Base-by-base conservation (phyloP, 2,113 vertebrate species). In the Arothron firmamentum region DNA sequence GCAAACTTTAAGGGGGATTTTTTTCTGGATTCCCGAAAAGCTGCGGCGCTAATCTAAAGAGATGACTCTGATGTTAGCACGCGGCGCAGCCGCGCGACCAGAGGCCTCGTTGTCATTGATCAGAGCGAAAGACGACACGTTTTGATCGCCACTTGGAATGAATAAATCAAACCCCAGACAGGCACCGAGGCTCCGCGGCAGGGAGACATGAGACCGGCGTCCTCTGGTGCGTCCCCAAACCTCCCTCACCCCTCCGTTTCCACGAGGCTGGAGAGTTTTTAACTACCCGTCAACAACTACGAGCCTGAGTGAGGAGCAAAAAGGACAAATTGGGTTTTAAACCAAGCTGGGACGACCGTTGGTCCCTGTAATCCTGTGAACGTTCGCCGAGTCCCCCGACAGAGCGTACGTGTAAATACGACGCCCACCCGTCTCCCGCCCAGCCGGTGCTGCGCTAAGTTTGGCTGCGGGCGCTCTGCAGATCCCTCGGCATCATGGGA, bases 401-500 rank as follows among this genome's bases (percentile, higher is more conserved):
- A 67, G 67, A 82, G 77, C 74, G 70, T 72, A 78, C 75, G 65
- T 79, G 75, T 83, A 84, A 84, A n/a, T n/a, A 84, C 81, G 83
- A 70, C 42, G 62, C 46, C 60, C 64, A 21, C 51, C 21, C 23
- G 13, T 28, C 67, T 67, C 66, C 63, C 78, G 62, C 73, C 66
- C 83, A 76, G 79, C 68, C 74, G 66, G 76, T 83, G 77, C 83
- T 66, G 76, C 85, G 77, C 83, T 78, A 77, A 69, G 78, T 82
- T 85, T 84, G 75, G 71, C 81, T 74, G 73, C 74, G 74, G 76
- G 81, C 70, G 73, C 75, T 56, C 63, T 38, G 80, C 75, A 83
- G 82, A 88, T 87, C 83, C 72, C 54, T 74, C 65, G 48, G 71
- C 82, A 86, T 86, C 83, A 81, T 62, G 77, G 70, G 70, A 72